A percentile compares a stretch with the other conserved stretches of the same genome.
Conservation (phyloP, 2,797 vertebrate species). For the Cyprinella venusta region DNA sequence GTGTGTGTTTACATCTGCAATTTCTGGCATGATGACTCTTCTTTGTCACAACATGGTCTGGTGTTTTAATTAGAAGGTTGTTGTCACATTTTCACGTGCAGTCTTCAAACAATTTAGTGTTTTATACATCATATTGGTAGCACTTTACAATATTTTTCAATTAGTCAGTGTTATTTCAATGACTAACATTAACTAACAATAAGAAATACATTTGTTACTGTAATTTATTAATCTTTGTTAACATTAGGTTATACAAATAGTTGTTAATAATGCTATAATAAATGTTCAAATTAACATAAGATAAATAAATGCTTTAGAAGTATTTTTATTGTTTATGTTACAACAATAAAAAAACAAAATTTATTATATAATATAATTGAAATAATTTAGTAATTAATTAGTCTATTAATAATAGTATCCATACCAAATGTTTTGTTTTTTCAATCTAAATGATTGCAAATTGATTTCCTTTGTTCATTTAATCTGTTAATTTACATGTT, state of each 20-base stretch:
- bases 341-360: background rate
- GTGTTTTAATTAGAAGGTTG: slow-evolving; percentile 16
- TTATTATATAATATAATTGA: too few species aligned
- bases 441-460: background rate
- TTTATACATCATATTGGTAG: background rate
- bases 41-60: slow-evolving; percentile 6
- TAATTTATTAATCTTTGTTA: background rate
- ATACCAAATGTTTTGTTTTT: background rate
- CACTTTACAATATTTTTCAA: background rate
- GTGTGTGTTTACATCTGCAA: slow-evolving; percentile 28
- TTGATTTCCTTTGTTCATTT: background rate
- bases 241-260: background rate
- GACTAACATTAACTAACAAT: background rate
- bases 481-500: background rate
- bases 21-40: background rate
- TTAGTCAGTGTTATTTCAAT: background rate
- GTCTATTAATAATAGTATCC: background rate
- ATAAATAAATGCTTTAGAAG: background rate
- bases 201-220: background rate
- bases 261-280: background rate
- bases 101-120: background rate
- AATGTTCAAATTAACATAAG: background rate
- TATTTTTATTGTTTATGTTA: background rate
- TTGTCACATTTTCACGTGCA: slow-evolving; percentile 17
- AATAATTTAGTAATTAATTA: background rate